phyloP scores from a whole-genome alignment of 2,888 invertebrate species.

The Invenusta paracnida region DNA sequence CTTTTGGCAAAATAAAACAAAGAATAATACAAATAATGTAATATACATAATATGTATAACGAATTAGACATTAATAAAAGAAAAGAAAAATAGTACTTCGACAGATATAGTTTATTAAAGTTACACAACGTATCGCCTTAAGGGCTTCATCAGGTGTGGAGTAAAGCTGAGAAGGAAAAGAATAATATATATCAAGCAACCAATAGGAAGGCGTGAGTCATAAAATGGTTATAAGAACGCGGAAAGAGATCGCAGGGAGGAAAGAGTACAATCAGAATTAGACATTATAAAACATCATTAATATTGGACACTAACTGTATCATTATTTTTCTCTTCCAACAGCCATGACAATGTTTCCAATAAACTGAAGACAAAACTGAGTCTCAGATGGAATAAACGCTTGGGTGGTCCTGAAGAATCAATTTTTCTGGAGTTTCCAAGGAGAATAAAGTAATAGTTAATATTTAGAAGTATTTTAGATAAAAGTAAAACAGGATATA shows the following conservation, averaged over 20 bases:
- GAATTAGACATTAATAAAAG: too few species aligned
- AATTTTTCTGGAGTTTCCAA: too few species aligned
- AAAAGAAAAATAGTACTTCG: neutral
- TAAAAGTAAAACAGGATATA: too few species aligned
- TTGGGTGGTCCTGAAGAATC: neutral
- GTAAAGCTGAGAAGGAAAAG: neutral
- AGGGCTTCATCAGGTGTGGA: neutral
- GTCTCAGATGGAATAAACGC: neutral
- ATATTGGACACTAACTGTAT: too few species aligned
- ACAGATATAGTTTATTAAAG: neutral
- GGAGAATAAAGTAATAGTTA: too few species aligned
- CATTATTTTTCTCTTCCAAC: neutral
- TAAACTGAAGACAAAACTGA: neutral
- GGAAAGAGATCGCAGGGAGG: neutral
- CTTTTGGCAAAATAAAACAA: too few species aligned
- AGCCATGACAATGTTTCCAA: neutral
- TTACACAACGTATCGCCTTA: neutral
- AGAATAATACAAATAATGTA: too few species aligned
- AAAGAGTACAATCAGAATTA: neutral
- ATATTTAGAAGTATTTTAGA: too few species aligned
- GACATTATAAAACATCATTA: too few species aligned
- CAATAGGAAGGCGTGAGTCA: neutral
- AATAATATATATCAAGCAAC: neutral
- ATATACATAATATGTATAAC: too few species aligned
- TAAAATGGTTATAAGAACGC: neutral